Base-by-base conservation (phyloP, 2,888 invertebrate species). In the Gandaritis pyraliata region DNA sequence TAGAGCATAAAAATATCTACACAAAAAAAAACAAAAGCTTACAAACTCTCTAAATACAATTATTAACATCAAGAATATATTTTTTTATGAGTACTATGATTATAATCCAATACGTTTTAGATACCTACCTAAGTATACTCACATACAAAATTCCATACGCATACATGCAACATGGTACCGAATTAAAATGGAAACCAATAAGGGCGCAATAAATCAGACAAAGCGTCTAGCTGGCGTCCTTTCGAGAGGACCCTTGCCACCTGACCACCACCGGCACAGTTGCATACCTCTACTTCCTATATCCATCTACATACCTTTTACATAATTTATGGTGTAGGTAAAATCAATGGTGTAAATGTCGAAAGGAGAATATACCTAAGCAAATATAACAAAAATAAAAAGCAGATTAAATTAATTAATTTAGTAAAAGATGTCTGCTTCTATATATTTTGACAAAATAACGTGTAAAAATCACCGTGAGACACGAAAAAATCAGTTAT, bases 171-270 rank as follows among this genome's bases (percentile, higher is more conserved):
- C 50, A 59, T 65, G 65, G 48, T 46, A 66, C 64, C 76, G 84
- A 87, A 88, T 87, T 87, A 88, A 90, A 88, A 82, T 80, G 82
- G 78, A 78, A 82, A 86, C 84, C 87, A 88, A 88, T 89, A 89
- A 86, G 85, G 83, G 82, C 57, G 70, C 69, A 60, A 71, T 92
- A 89, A 89, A 89, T 91, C 89, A 90, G 81, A 73, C 68, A 76
- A 84, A 85, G 75, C 80, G 83, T 85, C 86, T 84, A 85, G 82
- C 82, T 81, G 76, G 83, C 83, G 78, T 72, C 73, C 90, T 88
- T 88, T 81, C 70, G 80, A 89, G 86, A 85, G 85, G 85, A 81
- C 83, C 78, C 82, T 83, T 80, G 77, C 72, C 86, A 86, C 85
- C 86, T 86, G 85, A 85, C 84, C 81, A 85, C 84, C 81, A 63